Evolutionary conservation across 1,140 invertebrate genomes (phyloP).

Genomic region (Formica exsecta): DNA sequence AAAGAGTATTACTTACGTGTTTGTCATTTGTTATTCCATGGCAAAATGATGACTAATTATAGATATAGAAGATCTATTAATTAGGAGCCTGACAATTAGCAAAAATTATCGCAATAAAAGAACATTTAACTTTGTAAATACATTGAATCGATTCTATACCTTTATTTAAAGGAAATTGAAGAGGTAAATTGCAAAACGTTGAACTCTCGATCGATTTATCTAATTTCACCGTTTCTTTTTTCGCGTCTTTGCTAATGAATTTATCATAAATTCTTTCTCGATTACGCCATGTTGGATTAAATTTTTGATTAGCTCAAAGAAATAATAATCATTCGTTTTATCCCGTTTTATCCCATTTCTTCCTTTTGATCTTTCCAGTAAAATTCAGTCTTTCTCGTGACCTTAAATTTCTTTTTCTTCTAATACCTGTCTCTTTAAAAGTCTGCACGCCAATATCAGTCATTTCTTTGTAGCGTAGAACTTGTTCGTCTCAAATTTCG

Average conservation of each 20-base stretch:
- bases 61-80: background rate
- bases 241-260: constrained; percentile 31
- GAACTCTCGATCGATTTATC: background rate
- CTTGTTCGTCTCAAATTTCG: background rate
- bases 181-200: background rate
- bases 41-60: background rate
- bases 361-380: background rate
- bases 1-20: constrained; percentile 3
- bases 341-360: background rate
- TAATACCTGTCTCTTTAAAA: background rate
- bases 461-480: constrained; percentile 6
- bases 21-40: background rate
- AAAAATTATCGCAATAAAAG: background rate
- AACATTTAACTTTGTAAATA: background rate
- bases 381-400: background rate
- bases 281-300: background rate
- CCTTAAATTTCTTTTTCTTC: constrained; percentile 24
- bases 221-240: background rate
- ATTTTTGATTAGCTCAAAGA: constrained; percentile 19
- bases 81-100: background rate
- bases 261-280: background rate
- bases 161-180: background rate
- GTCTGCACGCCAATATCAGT: background rate
- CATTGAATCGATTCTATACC: background rate
- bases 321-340: background rate